A percentile compares a stretch with the other conserved stretches of the same genome.
phyloP scores from a whole-genome alignment of 2,113 vertebrate species.

The Anarhynchus alexandrinus region DNA sequence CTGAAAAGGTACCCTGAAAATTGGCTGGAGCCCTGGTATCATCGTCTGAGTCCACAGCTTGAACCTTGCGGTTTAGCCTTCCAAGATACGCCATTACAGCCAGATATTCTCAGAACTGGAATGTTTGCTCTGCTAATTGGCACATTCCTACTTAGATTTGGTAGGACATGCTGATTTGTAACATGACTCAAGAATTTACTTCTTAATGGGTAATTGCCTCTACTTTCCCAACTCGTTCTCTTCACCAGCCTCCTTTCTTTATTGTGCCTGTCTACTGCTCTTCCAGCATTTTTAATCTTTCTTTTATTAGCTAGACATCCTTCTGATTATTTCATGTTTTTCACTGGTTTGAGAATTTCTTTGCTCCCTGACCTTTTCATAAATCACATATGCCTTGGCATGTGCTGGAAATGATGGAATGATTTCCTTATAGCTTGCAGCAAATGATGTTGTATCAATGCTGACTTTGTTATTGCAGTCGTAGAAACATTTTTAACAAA shows the following conservation, averaged over 20 bases:
- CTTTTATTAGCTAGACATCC: not conserved
- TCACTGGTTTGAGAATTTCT: conserved; percentile 21
- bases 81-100: not conserved
- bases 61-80: not conserved
- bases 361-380: conserved; percentile 7
- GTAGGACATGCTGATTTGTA: conserved; percentile 53
- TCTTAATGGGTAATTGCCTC: conserved; percentile 40
- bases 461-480: not conserved
- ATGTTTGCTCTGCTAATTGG: conserved; percentile 51
- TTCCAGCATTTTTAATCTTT: conserved; percentile 1
- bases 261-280: not conserved
- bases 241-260: not conserved
- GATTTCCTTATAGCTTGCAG: conserved; percentile 25
- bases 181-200: conserved; percentile 44
- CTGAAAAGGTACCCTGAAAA: conserved; percentile 11
- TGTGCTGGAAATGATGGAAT: not conserved
- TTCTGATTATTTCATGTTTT: conserved; percentile 17
- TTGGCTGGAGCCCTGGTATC: not conserved
- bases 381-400: not conserved
- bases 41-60: not conserved
- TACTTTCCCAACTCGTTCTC: not conserved
- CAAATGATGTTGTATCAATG: not conserved
- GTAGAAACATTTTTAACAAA: conserved; percentile 5
- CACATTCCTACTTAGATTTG: conserved; percentile 55
- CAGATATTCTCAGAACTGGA: conserved; percentile 11